phyloP scores from a whole-genome alignment of 2,888 invertebrate genomes.

The Elysia crispata region DNA sequence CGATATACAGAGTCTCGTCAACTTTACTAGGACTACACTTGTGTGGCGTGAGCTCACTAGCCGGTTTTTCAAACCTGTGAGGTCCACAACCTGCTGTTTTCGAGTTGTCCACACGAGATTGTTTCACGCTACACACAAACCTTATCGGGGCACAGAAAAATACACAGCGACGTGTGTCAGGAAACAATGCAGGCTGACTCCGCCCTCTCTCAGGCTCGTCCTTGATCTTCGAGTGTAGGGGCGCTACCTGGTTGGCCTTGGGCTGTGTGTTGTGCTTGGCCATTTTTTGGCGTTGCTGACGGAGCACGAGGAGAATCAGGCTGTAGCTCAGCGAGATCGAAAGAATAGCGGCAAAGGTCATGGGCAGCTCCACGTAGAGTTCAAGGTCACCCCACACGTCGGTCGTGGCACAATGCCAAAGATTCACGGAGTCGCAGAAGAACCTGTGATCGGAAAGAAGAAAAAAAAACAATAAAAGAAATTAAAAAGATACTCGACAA shows the following conservation, averaged over 20 bases:
- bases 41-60: too few species aligned
- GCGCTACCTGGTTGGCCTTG: constrained; percentile 28
- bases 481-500: too few species aligned
- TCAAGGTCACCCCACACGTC: constrained; percentile 45
- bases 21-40: too few species aligned
- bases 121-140: too few species aligned
- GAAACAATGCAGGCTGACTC: too few species aligned
- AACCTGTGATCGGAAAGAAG: constrained; percentile 28
- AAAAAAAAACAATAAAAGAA: not conserved
- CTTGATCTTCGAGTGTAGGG: not conserved
- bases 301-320: constrained; percentile 45
- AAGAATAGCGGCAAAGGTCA: constrained; percentile 38
- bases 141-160: too few species aligned
- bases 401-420: constrained; percentile 31
- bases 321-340: constrained; percentile 47
- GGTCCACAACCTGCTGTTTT: too few species aligned
- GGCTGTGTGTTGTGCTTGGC: constrained; percentile 2
- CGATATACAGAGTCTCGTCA: too few species aligned
- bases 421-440: constrained; percentile 40
- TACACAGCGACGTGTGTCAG: too few species aligned
- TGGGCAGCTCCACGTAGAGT: constrained; percentile 47
- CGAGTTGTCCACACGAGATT: too few species aligned
- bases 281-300: constrained; percentile 43
- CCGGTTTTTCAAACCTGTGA: too few species aligned
- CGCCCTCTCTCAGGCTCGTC: too few species aligned